A percentile compares a stretch with the other conserved stretches of the same genome.
Conservation (phyloP, 2,113 vertebrate genomes). For the Callocephalon fimbriatum region DNA sequence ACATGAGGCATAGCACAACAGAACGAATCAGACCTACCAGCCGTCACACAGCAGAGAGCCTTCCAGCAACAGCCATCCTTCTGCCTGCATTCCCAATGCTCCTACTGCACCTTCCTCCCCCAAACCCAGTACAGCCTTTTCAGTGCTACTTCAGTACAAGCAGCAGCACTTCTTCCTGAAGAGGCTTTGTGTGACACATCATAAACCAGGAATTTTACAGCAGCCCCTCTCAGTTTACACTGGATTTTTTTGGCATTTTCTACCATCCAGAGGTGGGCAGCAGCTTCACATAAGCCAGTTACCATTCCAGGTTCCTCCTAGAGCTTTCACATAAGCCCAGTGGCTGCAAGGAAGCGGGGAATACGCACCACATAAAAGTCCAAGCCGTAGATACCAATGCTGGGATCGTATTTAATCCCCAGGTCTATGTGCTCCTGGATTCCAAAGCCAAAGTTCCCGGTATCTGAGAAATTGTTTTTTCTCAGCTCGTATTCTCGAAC, state of each 20-base stretch:
- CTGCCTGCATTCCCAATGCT: background rate
- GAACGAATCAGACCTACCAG: rapidly evolving
- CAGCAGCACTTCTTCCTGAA: background rate
- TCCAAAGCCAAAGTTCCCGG: constrained; percentile 97
- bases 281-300: background rate
- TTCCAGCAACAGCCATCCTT: no score
- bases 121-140: background rate
- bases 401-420: constrained; percentile 98
- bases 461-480: constrained; percentile 98
- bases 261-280: background rate
- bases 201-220: background rate
- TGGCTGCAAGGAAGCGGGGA: background rate
- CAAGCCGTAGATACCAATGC: constrained; percentile 98
- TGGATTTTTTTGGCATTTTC: background rate
- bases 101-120: background rate
- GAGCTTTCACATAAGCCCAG: background rate
- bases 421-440: constrained; percentile 99
- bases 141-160: background rate
- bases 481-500: constrained; percentile 97
- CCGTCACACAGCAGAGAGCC: background rate
- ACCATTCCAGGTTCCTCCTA: rapidly evolving
- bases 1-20: rapidly evolving
- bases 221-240: background rate
- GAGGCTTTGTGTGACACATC: background rate
- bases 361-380: constrained; percentile 96